Evolutionary conservation across 2,113 vertebrate species (phyloP).

Genomic region (Brachyhypopomus occidentalis): DNA sequence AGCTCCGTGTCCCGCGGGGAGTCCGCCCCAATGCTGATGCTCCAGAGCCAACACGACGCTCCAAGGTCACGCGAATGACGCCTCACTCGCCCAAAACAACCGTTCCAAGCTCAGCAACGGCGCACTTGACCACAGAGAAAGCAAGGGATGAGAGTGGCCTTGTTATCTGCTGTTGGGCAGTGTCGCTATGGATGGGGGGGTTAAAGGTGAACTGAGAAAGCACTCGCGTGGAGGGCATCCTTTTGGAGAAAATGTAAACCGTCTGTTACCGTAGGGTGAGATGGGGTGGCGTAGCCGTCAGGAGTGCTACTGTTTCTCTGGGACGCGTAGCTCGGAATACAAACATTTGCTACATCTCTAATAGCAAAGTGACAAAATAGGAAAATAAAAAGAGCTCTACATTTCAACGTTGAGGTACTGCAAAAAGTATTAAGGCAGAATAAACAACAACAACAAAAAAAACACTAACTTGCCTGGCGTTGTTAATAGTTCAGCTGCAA

Average conservation of each 20-base stretch:
- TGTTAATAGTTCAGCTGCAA: too few relatives aligned
- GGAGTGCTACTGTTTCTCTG: neutral
- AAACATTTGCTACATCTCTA: conserved; percentile 16
- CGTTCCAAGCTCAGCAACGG: conserved; percentile 1
- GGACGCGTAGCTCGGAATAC: conserved; percentile 1
- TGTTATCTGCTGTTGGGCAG: neutral
- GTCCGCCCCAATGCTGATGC: conserved; percentile 43
- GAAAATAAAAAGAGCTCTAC: too few relatives aligned
- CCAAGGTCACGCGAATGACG: conserved; percentile 20
- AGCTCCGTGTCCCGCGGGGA: conserved; percentile 35
- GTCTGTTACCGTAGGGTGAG: conserved; percentile 11
- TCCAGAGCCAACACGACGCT: conserved; percentile 12
- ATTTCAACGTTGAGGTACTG: too few relatives aligned
- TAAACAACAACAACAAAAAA: neutral
- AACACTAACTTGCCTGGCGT: neutral
- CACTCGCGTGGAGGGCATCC: conserved; percentile 38
- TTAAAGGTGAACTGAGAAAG: conserved; percentile 18
- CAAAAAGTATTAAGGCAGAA: neutral
- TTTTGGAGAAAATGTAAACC: conserved; percentile 40
- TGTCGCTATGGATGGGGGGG: neutral
- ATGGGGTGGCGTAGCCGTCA: neutral
- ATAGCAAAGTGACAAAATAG: too few relatives aligned
- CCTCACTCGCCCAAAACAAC: neutral
- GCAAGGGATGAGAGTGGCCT: neutral
- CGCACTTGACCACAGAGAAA: conserved; percentile 17